phyloP scores from a whole-genome alignment of 2,888 invertebrate species.

The Vannuccia rotundouncinata region DNA sequence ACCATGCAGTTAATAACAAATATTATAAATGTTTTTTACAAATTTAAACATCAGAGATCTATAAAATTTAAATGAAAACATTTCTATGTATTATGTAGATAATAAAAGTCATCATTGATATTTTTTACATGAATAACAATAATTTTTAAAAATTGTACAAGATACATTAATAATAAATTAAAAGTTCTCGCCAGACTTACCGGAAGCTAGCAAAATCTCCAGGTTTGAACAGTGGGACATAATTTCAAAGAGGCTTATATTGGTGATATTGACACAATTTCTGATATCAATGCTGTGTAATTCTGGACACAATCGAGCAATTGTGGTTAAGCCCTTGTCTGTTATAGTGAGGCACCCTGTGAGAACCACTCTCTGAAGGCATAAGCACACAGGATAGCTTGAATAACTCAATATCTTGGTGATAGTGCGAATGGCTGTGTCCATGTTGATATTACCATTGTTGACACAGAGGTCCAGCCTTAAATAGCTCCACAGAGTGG shows the following conservation, averaged over 20 bases:
- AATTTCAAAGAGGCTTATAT: constrained; percentile 70
- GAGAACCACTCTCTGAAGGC: constrained; percentile 65
- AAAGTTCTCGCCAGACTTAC: too few relatives aligned
- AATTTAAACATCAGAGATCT: too few relatives aligned
- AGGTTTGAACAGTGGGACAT: constrained; percentile 72
- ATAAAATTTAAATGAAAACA: too few relatives aligned
- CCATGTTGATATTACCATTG: constrained; percentile 63
- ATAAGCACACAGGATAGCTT: constrained; percentile 65
- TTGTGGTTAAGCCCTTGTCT: constrained; percentile 69
- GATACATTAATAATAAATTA: too few relatives aligned
- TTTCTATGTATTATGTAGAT: too few relatives aligned
- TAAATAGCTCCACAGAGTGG: constrained; percentile 68
- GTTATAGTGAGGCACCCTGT: constrained; percentile 68
- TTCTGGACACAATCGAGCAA: constrained; percentile 73
- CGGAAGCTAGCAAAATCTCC: constrained; percentile 76
- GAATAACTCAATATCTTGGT: constrained; percentile 65
- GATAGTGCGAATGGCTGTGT: constrained; percentile 62
- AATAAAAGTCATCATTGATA: too few relatives aligned
- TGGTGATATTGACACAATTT: constrained; percentile 68
- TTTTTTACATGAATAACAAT: too few relatives aligned
- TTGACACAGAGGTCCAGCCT: constrained; percentile 60
- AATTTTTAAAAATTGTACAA: too few relatives aligned
- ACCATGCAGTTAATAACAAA: too few relatives aligned
- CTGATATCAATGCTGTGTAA: constrained; percentile 73
- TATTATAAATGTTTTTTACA: too few relatives aligned